Evolutionary conservation across 2,113 vertebrate species (phyloP), one percentile per base, ranked within the genome.

Genomic region (Tyto alba): DNA sequence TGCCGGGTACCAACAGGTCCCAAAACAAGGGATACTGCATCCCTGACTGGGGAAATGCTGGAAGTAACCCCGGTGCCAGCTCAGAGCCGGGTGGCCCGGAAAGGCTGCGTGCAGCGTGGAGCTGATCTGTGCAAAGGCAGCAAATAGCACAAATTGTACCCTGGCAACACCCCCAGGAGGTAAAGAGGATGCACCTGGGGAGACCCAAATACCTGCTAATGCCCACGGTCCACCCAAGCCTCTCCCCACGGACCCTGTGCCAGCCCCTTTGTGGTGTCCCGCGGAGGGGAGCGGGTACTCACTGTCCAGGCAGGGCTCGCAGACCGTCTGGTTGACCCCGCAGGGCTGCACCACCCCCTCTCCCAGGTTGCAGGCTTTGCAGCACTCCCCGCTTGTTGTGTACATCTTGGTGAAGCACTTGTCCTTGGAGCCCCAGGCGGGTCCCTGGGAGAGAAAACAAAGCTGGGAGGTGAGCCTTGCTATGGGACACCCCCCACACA

Each of bases 221-320:
- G n/a, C 38, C 56, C 9, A 0, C 0, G 5, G n/a, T 14, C 23
- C 75, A n/a, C 32, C 2, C 0, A 15, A 29, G 2, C 2, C 21
- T n/a, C n/a, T n/a, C 26, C 16, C 23, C 27, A 29, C 10, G 0
- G 6, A 0, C 38, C 18, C 45, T 0, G 1, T 3, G 40, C 21
- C 36, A 14, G 23, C 26, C 71, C 22, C 20, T 11, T 2, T 12
- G 52, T 1, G 40, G 38, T 0, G 0, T n/a, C 16, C 3, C 3
- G 8, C 2, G 0, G 48, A 4, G 57, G 64, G 22, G 6, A 11
- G 67, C 9, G 2, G 66, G 57, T 97, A 99, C 99, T 99, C 97
- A 99, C 99, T 99, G 98, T 99, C 99, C 97, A 99, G 95, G 97
- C 99, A 99, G 93, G 98, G 98, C 88, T 98, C 89, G 8, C 99